Conservation (phyloP, 2,888 invertebrate genomes). For the Tridacna gigas region DNA sequence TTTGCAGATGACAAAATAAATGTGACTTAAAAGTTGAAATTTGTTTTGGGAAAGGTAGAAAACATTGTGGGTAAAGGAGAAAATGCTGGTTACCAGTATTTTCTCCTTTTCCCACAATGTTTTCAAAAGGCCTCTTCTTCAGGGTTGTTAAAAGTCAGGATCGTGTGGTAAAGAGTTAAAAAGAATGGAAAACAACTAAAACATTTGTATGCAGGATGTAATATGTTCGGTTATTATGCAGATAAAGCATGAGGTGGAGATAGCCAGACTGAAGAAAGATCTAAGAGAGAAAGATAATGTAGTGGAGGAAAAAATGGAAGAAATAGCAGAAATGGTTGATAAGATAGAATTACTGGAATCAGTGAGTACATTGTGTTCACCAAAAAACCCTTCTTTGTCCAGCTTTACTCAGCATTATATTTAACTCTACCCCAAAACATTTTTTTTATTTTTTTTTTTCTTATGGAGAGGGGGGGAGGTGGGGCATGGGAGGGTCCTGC, state of each 20-base stretch:
- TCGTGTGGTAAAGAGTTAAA: background rate
- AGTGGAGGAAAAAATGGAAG: slow-evolving; percentile 82
- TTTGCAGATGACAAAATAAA: too few relatives aligned
- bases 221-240: slow-evolving; percentile 31
- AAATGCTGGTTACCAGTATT: background rate
- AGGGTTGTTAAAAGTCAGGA: background rate
- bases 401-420: too few relatives aligned
- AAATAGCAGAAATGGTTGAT: slow-evolving; percentile 79
- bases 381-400: too few relatives aligned
- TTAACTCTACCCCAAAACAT: too few relatives aligned
- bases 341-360: slow-evolving; percentile 74
- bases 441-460: too few relatives aligned
- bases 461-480: too few relatives aligned
- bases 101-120: background rate
- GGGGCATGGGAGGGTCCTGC: too few relatives aligned
- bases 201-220: too few relatives aligned
- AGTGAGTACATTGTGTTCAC: slow-evolving; percentile 38
- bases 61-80: background rate
- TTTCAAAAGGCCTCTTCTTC: background rate
- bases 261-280: slow-evolving; percentile 74
- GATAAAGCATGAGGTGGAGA: slow-evolving; percentile 77
- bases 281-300: slow-evolving; percentile 79
- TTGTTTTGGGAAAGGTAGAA: background rate
- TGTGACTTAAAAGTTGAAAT: too few relatives aligned
- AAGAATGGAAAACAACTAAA: too few relatives aligned